These are phyloP conservation scores for Mustela nigripes DNA, from an alignment of 2,113 vertebrate species.

Conservation along the genomic window DNA sequence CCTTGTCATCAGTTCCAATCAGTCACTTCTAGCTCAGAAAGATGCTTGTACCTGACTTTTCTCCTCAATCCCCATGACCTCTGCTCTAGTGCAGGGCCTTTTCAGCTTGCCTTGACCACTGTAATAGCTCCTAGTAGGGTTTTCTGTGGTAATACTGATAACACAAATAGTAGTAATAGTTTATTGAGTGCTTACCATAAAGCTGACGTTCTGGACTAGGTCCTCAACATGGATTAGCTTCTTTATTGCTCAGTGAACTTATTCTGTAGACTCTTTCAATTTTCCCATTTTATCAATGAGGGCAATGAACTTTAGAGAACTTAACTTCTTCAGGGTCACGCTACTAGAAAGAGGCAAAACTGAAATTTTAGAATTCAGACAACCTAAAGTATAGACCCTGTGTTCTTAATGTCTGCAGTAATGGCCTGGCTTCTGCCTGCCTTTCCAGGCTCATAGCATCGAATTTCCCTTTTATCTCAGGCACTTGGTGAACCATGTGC, in stretches of 20 bases:
- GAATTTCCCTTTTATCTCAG: neutral
- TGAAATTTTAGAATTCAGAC: slow-evolving; percentile 29
- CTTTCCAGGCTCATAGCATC: neutral
- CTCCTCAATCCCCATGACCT: neutral
- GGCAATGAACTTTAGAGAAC: slow-evolving; percentile 24
- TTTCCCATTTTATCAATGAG: slow-evolving; percentile 18
- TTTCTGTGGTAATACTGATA: neutral
- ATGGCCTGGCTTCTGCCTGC: neutral
- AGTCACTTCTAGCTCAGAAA: neutral
- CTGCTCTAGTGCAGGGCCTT: neutral
- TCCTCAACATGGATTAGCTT: slow-evolving; percentile 32
- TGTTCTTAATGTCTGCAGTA: neutral
- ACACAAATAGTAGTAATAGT: neutral
- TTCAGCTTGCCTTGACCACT: neutral
- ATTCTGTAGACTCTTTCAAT: neutral
- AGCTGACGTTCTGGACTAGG: neutral
- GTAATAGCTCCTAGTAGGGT: neutral
- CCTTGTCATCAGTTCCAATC: neutral
- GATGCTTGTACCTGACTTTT: neutral
- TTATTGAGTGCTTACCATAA: neutral
- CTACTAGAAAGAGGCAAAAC: slow-evolving; percentile 33
- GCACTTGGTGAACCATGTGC: neutral
- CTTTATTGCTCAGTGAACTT: slow-evolving; percentile 8
- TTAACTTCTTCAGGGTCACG: slow-evolving; percentile 21
- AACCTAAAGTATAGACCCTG: neutral